A percentile compares a stretch with the other conserved stretches of the same genome.
Conservation (phyloP, 2,888 invertebrate species). For the Temnothorax unifasciatus region DNA sequence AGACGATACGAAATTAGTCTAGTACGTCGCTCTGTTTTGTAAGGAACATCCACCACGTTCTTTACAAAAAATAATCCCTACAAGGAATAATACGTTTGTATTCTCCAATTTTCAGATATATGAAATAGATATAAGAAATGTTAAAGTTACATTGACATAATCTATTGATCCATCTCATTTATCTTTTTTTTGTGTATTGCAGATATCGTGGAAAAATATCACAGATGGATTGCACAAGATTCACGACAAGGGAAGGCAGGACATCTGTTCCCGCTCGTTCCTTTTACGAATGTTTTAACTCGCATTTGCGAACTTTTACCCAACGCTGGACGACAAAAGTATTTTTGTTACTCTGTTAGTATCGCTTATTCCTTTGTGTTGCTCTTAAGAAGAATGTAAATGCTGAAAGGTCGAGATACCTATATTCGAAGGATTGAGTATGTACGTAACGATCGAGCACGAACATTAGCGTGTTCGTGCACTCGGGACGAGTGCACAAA, state of each 20-base stretch:
- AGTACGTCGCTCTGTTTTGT: neutral
- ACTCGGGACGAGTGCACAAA: neutral
- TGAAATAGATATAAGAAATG: neutral
- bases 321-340: neutral
- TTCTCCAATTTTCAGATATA: neutral
- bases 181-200: neutral
- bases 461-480: neutral
- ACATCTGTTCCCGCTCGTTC: neutral
- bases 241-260: neutral
- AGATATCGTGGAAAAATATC: neutral
- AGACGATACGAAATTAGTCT: constrained; percentile 65
- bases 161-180: neutral
- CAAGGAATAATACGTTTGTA: neutral
- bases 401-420: neutral
- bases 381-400: neutral
- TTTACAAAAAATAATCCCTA: neutral
- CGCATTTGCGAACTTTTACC: neutral
- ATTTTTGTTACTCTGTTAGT: neutral
- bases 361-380: neutral
- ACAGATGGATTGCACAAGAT: neutral
- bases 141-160: neutral
- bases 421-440: neutral
- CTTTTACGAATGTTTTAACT: neutral
- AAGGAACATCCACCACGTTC: neutral
- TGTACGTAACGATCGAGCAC: constrained; percentile 3